Evolutionary conservation across 2,113 vertebrate species (phyloP).

Genomic region (Hemiprocne comata): DNA sequence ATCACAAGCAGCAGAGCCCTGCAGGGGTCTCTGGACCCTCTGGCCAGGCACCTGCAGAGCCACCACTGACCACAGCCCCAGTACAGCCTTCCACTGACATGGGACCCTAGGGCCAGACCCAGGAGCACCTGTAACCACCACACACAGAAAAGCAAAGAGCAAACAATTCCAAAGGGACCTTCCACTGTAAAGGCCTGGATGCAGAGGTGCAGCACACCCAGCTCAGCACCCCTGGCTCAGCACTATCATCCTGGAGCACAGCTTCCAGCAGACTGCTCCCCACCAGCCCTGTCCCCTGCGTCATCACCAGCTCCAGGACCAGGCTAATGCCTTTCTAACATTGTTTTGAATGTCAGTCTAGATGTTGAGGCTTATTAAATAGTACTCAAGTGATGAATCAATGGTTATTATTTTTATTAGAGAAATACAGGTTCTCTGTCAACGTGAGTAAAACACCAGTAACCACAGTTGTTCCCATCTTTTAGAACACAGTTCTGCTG

Average conservation of each 20-base stretch:
- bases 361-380: background rate
- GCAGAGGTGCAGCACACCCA: background rate
- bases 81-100: no score
- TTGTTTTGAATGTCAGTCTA: background rate
- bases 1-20: background rate
- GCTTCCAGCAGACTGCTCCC: rapidly evolving
- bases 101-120: background rate
- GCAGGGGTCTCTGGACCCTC: background rate
- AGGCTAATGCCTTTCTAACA: background rate
- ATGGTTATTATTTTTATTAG: background rate
- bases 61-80: no score
- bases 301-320: background rate
- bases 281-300: background rate
- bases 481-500: background rate
- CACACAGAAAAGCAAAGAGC: background rate
- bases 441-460: background rate
- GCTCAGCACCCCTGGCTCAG: background rate
- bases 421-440: background rate
- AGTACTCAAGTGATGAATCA: background rate
- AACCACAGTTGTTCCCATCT: background rate
- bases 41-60: no score
- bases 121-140: rapidly evolving
- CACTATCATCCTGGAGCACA: rapidly evolving
- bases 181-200: no score
- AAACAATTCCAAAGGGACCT: background rate